Conservation (phyloP, 1,140 invertebrate genomes). For the Megalopta genalis region DNA sequence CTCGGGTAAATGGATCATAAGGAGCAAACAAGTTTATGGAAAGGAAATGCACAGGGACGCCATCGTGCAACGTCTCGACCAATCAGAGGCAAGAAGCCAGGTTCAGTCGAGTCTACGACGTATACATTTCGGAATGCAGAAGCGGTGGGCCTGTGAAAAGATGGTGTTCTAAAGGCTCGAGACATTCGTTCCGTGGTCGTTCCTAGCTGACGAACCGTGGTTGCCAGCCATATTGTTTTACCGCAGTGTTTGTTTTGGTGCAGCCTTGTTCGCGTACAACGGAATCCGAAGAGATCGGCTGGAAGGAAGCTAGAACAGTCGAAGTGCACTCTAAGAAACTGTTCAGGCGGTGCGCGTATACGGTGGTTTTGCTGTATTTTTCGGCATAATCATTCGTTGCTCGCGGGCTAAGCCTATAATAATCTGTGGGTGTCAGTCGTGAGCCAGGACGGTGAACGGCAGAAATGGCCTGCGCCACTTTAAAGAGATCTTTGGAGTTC, state of each 20-base stretch:
- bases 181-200: conserved; percentile 51
- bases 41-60: conserved; percentile 44
- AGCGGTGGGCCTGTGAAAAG: conserved; percentile 45
- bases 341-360: conserved; percentile 30
- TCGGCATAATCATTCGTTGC: conserved; percentile 27
- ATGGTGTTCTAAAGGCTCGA: conserved; percentile 42
- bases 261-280: conserved; percentile 26
- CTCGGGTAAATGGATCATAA: neutral
- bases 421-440: conserved; percentile 55
- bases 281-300: conserved; percentile 53
- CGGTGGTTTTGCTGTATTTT: conserved; percentile 44
- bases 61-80: conserved; percentile 25
- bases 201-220: conserved; percentile 45
- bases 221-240: conserved; percentile 72
- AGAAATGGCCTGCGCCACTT: conserved; percentile 96
- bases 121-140: conserved; percentile 49
- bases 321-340: conserved; percentile 31
- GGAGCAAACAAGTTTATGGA: neutral
- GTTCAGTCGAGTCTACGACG: conserved; percentile 25
- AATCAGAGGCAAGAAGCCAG: conserved; percentile 28
- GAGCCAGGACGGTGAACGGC: conserved; percentile 52
- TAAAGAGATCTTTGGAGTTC: conserved; percentile 96
- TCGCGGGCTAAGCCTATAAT: conserved; percentile 34
- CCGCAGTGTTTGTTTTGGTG: conserved; percentile 75
- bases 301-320: conserved; percentile 15